Base-by-base conservation (phyloP, 2,888 invertebrate genomes). In the Deilephila porcellus region DNA sequence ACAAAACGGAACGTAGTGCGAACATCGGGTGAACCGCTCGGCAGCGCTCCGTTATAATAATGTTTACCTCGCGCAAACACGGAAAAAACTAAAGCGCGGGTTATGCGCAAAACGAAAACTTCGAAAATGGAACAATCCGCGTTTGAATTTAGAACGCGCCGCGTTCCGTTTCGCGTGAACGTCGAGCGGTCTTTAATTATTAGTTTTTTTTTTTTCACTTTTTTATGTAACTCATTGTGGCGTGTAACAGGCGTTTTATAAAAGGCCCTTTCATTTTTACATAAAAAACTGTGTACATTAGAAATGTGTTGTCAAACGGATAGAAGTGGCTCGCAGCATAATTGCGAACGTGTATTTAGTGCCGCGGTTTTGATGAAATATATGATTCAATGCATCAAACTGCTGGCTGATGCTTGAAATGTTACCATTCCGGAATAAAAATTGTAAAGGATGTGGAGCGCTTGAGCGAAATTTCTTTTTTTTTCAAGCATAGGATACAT, bases 31-130 rank as follows among this genome's bases (percentile, higher is more conserved):
- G 73, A 75, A 74, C 71, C 34, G 63, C 32, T 53, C 72, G 32
- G 75, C 74, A 76, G 73, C 72, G 76, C 75, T 77, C 76, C 76
- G 73, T 83, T 86, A 86, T 85, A 86, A 83, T 86, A 84, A 86
- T 86, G 83, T 86, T 85, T 82, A 81, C 83, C 79, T 80, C 79
- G 79, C 73, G 71, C 76, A 74, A 81, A 77, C 75, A 75, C 75
- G 73, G 77, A 74, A 75, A 77, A 76, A 81, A 78, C 78, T 79
- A 80, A 81, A 83, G 82, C 80, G 75, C 73, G 73, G 74, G 76
- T 74, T 79, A 77, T 76, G 76, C 75, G 76, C 75, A 80, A 80
- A 80, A 80, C 73, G 62, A 74, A 75, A 78, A 78, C 73, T 76
- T 77, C 77, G 79, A 78, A 76, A 77, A 82, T 77, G 79, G 79